Conservation (phyloP, 92 coral and sea anemone genomes). For the Parazoanthus swiftii region DNA sequence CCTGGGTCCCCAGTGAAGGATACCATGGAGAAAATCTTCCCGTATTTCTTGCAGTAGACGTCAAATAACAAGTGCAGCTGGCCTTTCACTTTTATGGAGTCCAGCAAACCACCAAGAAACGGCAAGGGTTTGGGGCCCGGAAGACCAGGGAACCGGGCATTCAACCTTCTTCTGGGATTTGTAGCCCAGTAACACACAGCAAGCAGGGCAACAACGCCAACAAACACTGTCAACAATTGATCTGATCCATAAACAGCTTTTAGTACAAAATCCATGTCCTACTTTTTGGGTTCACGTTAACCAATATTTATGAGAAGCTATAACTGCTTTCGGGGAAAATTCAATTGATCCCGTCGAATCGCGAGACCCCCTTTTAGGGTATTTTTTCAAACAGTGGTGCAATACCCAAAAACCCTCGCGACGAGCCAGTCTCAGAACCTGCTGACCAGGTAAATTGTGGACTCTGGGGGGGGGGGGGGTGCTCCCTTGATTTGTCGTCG, state of each 20-base stretch:
- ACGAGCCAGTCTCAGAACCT: no score
- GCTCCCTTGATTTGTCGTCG: no score
- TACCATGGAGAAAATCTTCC: conserved; percentile 49
- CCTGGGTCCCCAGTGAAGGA: conserved; percentile 36
- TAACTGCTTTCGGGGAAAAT: no score
- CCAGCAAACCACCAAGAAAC: conserved; percentile 50
- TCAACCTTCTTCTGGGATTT: conserved; percentile 37
- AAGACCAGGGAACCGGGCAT: conserved; percentile 48
- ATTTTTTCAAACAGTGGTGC: no score
- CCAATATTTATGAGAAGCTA: no score
- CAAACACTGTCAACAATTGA: background rate
- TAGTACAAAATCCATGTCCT: background rate
- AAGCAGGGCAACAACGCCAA: background rate
- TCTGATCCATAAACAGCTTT: background rate
- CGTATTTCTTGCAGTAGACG: conserved; percentile 66
- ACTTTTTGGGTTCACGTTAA: no score
- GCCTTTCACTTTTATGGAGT: conserved; percentile 44
- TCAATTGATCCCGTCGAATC: no score
- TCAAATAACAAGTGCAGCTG: conserved; percentile 56
- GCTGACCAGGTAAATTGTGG: no score
- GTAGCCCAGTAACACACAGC: conserved; percentile 15
- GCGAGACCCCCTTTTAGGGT: no score
- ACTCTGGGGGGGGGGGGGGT: no score
- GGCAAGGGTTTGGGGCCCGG: conserved; percentile 78
- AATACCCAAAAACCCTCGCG: no score